A percentile compares a stretch with the other conserved stretches of the same genome.
Evolutionary conservation across 2,888 invertebrate genomes (phyloP).

Genomic region (Thumatha senex): DNA sequence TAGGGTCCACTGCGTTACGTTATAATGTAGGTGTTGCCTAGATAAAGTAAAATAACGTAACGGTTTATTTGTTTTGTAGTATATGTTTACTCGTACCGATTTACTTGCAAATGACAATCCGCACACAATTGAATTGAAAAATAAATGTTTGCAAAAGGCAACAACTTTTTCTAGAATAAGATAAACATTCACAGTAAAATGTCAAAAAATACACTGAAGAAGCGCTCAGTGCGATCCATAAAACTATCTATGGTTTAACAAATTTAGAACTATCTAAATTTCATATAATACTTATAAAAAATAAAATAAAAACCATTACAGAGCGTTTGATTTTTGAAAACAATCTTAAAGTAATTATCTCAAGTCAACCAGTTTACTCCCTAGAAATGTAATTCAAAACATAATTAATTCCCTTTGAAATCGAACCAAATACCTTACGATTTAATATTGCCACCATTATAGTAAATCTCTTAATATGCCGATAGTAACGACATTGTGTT

Average conservation of each 20-base stretch:
- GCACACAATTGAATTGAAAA: conserved; percentile 4
- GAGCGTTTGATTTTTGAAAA: too few relatives aligned
- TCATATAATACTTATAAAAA: too few relatives aligned
- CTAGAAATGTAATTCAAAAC: too few relatives aligned
- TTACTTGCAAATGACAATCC: conserved; percentile 1
- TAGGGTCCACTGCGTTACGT: conserved; percentile 60
- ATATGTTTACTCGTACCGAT: background rate
- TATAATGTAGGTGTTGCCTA: conserved; percentile 51
- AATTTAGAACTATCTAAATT: too few relatives aligned
- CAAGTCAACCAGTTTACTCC: too few relatives aligned
- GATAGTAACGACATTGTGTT: conserved; percentile 18
- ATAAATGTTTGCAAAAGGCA: background rate
- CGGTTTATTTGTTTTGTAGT: conserved; percentile 6
- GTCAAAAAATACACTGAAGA: too few relatives aligned
- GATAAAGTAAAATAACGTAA: conserved; percentile 37
- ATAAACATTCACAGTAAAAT: background rate
- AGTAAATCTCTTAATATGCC: conserved; percentile 20
- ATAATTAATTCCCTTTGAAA: too few relatives aligned
- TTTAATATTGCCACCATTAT: conserved; percentile 8
- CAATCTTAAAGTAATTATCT: too few relatives aligned
- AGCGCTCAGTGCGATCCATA: too few relatives aligned
- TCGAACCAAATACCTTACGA: too few relatives aligned
- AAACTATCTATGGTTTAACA: too few relatives aligned
- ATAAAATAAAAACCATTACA: too few relatives aligned
- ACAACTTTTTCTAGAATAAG: background rate